phyloP scores from a whole-genome alignment of 2,888 invertebrate genomes.

The Scrobipalpa atriplicella region DNA sequence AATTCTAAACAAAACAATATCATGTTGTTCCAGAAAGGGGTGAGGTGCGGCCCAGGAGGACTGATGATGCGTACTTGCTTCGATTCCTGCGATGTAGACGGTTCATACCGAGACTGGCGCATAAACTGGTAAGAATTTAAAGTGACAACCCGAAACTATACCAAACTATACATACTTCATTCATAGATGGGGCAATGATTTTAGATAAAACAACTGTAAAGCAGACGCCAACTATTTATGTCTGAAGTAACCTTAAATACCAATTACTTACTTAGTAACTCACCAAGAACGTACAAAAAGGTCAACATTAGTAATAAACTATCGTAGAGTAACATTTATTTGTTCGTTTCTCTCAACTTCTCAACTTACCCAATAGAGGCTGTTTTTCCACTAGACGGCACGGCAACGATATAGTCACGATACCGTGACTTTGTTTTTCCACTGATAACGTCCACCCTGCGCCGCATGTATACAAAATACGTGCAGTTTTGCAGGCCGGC shows the following conservation, averaged over 20 bases:
- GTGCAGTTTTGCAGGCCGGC: too few species aligned
- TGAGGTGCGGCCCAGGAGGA: conserved; percentile 57
- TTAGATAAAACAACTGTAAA: not conserved
- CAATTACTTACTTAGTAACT: too few species aligned
- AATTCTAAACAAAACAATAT: not conserved
- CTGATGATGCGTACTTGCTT: conserved; percentile 70
- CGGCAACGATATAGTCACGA: too few species aligned
- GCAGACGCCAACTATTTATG: not conserved
- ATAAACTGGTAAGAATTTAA: conserved; percentile 60
- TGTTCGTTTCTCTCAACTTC: not conserved
- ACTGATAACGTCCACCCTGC: too few species aligned
- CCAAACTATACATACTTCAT: too few species aligned
- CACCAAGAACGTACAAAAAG: too few species aligned
- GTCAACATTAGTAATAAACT: conserved; percentile 8
- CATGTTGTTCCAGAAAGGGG: conserved; percentile 58
- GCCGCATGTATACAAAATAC: too few species aligned
- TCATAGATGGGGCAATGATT: too few species aligned
- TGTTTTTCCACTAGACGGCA: too few species aligned
- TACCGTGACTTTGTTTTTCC: too few species aligned
- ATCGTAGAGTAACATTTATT: not conserved
- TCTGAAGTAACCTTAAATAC: not conserved
- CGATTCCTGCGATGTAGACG: conserved; percentile 69
- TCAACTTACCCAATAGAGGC: not conserved
- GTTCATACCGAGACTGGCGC: conserved; percentile 71
- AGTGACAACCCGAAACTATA: too few species aligned